Conservation (phyloP, 2,888 invertebrate genomes). For the Mythimna pallens region DNA sequence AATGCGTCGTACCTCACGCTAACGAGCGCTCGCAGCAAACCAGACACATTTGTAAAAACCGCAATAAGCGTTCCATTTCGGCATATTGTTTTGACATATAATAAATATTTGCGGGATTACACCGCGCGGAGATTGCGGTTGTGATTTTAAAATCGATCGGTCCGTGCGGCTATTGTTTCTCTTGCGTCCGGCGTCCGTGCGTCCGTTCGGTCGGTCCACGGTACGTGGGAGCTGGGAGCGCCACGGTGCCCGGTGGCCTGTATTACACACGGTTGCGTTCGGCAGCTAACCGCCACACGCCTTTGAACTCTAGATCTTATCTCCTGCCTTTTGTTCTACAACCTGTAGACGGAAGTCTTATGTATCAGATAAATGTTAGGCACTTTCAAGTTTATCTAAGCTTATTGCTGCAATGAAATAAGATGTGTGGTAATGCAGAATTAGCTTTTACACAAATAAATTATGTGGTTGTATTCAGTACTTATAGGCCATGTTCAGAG, state of each 20-base stretch:
- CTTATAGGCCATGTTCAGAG: too few species aligned
- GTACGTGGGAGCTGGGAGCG: slow-evolving; percentile 68
- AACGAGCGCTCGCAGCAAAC: slow-evolving; percentile 89
- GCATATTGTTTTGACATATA: slow-evolving; percentile 91
- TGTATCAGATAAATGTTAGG: slow-evolving; percentile 32
- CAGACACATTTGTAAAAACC: slow-evolving; percentile 90
- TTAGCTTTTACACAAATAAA: not conserved
- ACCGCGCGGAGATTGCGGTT: slow-evolving; percentile 82
- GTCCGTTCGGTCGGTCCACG: slow-evolving; percentile 60
- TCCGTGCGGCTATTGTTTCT: slow-evolving; percentile 78
- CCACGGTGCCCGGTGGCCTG: slow-evolving; percentile 73
- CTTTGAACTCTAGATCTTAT: slow-evolving; percentile 64
- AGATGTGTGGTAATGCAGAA: not conserved
- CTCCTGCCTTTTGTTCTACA: slow-evolving; percentile 60
- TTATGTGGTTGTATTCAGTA: not conserved
- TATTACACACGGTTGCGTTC: slow-evolving; percentile 88
- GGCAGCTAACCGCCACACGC: slow-evolving; percentile 77
- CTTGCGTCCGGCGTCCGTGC: slow-evolving; percentile 57
- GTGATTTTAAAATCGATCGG: slow-evolving; percentile 84
- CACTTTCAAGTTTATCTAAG: slow-evolving; percentile 15
- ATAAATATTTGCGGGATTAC: slow-evolving; percentile 90
- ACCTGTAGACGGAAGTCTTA: slow-evolving; percentile 51
- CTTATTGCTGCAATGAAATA: not conserved
- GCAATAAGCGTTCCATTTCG: slow-evolving; percentile 89
- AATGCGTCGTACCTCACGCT: slow-evolving; percentile 89